Evolutionary conservation across 2,888 invertebrate genomes (phyloP).

Genomic region (Epinotia demarniana): DNA sequence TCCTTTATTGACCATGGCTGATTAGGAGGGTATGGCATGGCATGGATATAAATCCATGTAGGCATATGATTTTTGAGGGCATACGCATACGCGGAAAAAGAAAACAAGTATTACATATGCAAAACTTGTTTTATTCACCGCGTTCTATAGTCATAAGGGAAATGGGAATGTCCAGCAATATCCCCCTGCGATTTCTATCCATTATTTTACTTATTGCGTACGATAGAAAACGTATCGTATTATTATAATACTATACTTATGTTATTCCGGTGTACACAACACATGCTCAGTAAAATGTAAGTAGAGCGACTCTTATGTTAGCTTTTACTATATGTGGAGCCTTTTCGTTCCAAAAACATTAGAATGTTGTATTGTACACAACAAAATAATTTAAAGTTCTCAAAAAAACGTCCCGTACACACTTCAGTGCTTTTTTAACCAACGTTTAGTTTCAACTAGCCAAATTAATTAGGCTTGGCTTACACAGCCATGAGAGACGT

Average conservation of each 20-base stretch:
- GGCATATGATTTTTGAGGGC: not conserved
- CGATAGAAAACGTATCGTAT: conserved; percentile 16
- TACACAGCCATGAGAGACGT: too few species aligned
- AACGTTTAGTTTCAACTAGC: too few species aligned
- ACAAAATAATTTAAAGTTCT: not conserved
- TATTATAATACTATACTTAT: not conserved
- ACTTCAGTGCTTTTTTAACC: too few species aligned
- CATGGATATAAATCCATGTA: not conserved
- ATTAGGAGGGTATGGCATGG: too few species aligned
- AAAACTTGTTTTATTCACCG: conserved; percentile 6
- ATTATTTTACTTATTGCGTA: conserved; percentile 35
- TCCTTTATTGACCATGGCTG: not conserved
- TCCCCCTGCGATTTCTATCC: conserved; percentile 26
- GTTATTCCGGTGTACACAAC: conserved; percentile 18
- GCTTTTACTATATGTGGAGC: not conserved
- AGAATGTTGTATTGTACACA: not conserved
- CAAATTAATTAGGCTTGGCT: too few species aligned
- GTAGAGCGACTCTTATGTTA: not conserved
- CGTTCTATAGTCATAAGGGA: conserved; percentile 31
- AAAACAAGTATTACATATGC: too few species aligned
- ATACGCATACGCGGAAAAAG: not conserved
- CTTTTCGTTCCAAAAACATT: not conserved
- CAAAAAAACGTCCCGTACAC: too few species aligned
- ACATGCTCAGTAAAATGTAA: conserved; percentile 2
- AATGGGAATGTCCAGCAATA: conserved; percentile 30